Base-by-base conservation (phyloP, 2,888 invertebrate species). In the Drosophila flavopinicola region DNA sequence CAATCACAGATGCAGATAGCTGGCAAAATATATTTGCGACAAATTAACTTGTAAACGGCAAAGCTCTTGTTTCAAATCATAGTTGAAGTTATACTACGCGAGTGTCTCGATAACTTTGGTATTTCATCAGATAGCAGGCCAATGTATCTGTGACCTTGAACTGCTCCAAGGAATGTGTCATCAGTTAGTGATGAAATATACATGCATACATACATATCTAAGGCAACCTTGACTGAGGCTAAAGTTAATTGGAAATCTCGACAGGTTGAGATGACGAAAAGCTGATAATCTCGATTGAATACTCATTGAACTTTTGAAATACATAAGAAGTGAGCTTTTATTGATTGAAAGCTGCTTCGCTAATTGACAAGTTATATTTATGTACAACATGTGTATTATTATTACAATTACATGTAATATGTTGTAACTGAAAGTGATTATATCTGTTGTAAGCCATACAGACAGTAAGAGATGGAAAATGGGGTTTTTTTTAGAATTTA, bases 41-140 rank as follows among this genome's bases (percentile, higher is more conserved):
- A 83, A 83, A 85, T 83, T 79, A 66, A 77, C 77, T 83, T 85
- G 86, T 75, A 54, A 66, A 38, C 32, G 49, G 7, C 30, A 39
- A 66, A 20, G 20, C 4, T 61, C 27, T 37, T 27, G 27, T 37
- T 39, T 24, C 25, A 20, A 30, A 25, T 35, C 20, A 17, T n/a
- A 29, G n/a, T 27, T 49, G 27, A 58, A 69, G 51, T 54, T 33
- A 27, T 37, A 35, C 6, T 48, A 23, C 33, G 41, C 53, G 13
- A 58, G 66, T 69, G 60, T 24, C 25, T 51, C 49, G 85, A 82
- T 82, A 78, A 61, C 63, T 75, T 45, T 60, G 82, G 85, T 29
- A 82, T 82, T 83, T 82, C 66, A 82, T 82, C 82, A 68, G 44
- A 63, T 65, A 42, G 20, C 27, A 17, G 17, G 2, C n/a, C 6